A percentile compares a stretch with the other conserved stretches of the same genome.
Conservation (phyloP, 2,113 vertebrate species). For the Ahaetulla prasina region DNA sequence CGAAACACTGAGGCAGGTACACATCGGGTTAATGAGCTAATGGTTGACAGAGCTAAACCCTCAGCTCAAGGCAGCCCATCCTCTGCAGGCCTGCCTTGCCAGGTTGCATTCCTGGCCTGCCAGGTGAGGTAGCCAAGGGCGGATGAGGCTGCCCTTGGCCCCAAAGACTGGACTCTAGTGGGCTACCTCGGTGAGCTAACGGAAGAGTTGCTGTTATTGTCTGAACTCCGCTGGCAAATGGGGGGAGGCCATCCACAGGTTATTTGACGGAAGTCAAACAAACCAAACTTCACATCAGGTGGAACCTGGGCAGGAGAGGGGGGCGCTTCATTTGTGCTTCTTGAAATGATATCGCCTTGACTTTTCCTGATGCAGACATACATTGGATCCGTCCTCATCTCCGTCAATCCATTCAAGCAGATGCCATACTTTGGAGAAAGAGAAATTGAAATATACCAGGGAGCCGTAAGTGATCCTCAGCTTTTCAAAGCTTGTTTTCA, state of each 20-base stretch:
- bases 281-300: not conserved
- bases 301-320: not conserved
- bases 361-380: constrained; percentile 81
- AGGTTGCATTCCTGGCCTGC: not conserved
- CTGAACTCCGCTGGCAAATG: not conserved
- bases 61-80: not conserved
- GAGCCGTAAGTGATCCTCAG: constrained; percentile 82
- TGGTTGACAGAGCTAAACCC: not conserved
- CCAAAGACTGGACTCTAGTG: not conserved
- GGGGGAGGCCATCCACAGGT: not conserved
- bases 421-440: constrained; percentile 99
- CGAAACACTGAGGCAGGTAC: not conserved
- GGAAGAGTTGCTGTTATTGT: not conserved
- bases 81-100: not conserved
- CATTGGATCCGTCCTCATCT: constrained; percentile 96
- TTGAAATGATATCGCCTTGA: constrained; percentile 70
- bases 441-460: constrained; percentile 98
- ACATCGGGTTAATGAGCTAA: not conserved
- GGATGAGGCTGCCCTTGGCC: not conserved
- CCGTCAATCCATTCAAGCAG: constrained; percentile 97
- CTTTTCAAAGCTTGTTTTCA: not conserved
- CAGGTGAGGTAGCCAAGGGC: not conserved
- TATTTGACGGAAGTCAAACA: not conserved
- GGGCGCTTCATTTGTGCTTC: not conserved
- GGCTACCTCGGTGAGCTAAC: not conserved